Base-by-base conservation (phyloP, 2,797 vertebrate genomes). In the Numenius phaeopus region DNA sequence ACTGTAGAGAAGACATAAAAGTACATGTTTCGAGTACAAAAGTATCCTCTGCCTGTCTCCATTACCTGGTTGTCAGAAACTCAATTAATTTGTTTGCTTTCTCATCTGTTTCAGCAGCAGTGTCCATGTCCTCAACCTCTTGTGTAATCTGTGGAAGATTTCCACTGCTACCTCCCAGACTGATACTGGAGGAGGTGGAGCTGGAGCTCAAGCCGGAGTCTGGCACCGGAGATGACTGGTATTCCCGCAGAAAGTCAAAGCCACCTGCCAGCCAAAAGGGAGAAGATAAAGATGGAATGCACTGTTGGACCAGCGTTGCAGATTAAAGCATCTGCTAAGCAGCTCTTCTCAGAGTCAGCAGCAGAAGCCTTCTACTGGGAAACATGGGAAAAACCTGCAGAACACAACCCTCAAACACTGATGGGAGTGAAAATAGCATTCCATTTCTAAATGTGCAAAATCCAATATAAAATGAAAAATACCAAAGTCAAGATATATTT, bases 71-170 rank as follows among this genome's bases (percentile, higher is more conserved):
- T 34, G 99, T 99, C 94, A 99, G 99, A 96, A 99, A 99, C 98
- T 99, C 99, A 14, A 99, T 99, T 92, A 99, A 99, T 96, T 99
- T 99, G 98, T 99, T 99, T n/a, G 99, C 99, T 97, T 99, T 99
- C 95, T 99, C 99, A 66, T 99, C 99, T 0, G 97, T 98, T 94
- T 99, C 99, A 22, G 98, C 94, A 5, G 98, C 96, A 52, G 99
- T 96, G 39, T 99, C 99, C 24, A 99, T 98, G 42, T 99, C 99
- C 77, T 99, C 99, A 57, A 99, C 98, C 78, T 99, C 99, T 2
- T 99, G 99, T 39, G 99, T 99, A 93, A 99, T 99, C 64, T 99
- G 99, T 8, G 99, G 99, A 87, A 99, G 98, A 96, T 99, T 99
- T 83, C 99, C 98, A 40, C 95, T 98, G 98, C 99, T 99, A n/a